Conservation (phyloP, 2,113 vertebrate species). For the Malurus elegans region DNA sequence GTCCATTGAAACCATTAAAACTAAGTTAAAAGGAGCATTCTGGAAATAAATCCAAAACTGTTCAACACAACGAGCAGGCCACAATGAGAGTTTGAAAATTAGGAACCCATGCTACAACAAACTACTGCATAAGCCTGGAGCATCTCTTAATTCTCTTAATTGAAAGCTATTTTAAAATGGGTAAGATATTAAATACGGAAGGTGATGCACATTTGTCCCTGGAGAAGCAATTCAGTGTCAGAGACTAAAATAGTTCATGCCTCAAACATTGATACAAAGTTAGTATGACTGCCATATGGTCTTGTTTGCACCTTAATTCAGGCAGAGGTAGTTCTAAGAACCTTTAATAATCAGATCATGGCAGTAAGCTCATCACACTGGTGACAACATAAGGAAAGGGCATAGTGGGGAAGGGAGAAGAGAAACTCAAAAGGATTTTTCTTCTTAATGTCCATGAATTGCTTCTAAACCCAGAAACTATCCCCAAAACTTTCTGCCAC, state of each 20-base stretch:
- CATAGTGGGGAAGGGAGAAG: not conserved
- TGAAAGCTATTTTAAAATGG: not conserved
- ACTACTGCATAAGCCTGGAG: not conserved
- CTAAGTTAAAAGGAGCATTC: not conserved
- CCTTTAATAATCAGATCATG: too few relatives aligned
- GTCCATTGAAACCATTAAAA: not conserved
- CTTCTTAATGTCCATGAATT: not conserved
- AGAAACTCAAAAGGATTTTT: not conserved
- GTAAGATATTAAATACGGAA: not conserved
- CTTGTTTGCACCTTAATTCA: too few relatives aligned
- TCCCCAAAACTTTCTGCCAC: not conserved
- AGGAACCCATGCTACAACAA: not conserved
- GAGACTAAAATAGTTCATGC: too few relatives aligned
- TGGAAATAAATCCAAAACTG: not conserved
- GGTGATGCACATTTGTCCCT: not conserved
- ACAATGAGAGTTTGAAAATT: fast-evolving
- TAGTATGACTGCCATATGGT: too few relatives aligned
- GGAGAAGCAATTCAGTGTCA: not conserved
- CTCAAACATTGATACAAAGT: too few relatives aligned
- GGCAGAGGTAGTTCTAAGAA: too few relatives aligned
- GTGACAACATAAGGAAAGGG: not conserved
- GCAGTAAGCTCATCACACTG: not conserved
- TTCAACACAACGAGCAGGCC: not conserved
- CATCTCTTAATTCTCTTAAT: not conserved
- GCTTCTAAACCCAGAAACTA: not conserved